phyloP scores from a whole-genome alignment of 2,888 invertebrate species.

The Ecliptopera silaceata region DNA sequence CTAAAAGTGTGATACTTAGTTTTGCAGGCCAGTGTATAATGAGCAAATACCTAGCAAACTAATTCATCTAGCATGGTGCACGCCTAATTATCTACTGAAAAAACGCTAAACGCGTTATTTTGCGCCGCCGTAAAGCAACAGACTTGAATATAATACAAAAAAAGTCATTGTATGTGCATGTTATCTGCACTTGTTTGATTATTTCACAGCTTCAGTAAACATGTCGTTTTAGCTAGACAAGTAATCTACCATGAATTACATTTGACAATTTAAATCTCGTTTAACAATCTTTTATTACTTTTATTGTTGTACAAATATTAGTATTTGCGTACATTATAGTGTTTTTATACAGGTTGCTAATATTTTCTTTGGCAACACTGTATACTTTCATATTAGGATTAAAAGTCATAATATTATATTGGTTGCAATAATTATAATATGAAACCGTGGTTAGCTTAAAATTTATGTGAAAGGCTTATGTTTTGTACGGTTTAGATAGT shows the following conservation, averaged over 20 bases:
- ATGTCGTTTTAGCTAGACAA: conserved; percentile 56
- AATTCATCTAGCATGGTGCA: no score
- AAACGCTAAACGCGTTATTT: no score
- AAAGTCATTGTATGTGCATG: not conserved
- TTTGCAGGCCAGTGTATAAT: no score
- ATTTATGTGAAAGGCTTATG: not conserved
- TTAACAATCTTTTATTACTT: conserved; percentile 39
- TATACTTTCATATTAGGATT: not conserved
- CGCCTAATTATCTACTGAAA: no score
- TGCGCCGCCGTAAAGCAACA: no score
- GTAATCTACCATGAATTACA: conserved; percentile 48
- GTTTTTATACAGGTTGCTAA: conserved; percentile 19
- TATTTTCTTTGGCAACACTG: conserved; percentile 5
- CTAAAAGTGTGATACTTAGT: no score
- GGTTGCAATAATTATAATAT: conserved; percentile 1
- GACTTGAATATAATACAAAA: no score
- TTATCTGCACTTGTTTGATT: conserved; percentile 34
- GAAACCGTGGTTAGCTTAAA: not conserved
- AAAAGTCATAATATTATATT: not conserved
- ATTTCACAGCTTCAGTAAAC: conserved; percentile 50
- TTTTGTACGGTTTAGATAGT: not conserved
- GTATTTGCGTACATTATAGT: conserved; percentile 16
- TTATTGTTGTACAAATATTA: conserved; percentile 38
- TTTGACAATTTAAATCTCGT: conserved; percentile 47
- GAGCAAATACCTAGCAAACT: no score